Conservation (phyloP, 2,113 vertebrate species). For the Oryzias melastigma region DNA sequence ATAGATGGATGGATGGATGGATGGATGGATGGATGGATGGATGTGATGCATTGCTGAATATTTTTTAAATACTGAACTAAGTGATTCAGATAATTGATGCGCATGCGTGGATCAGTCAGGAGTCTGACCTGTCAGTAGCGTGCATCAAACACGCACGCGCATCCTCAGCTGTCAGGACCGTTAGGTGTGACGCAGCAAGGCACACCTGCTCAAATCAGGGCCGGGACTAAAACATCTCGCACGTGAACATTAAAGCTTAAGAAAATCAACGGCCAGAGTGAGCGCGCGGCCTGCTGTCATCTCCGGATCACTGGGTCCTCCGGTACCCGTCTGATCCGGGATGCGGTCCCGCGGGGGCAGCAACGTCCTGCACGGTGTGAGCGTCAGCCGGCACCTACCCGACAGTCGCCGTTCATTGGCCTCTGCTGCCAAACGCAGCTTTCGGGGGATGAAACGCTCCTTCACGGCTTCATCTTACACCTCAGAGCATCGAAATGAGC, state of each 20-base stretch:
- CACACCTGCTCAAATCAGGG: too few species aligned
- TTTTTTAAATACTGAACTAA: too few species aligned
- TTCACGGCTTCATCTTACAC: slow-evolving; percentile 27
- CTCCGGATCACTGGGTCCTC: background rate
- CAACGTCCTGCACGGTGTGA: slow-evolving; percentile 9
- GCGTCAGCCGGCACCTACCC: slow-evolving; percentile 29
- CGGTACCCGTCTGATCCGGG: background rate
- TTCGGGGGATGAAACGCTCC: background rate
- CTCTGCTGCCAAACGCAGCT: background rate
- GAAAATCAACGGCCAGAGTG: background rate
- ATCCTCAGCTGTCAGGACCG: too few species aligned
- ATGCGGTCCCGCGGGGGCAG: background rate
- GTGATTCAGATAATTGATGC: too few species aligned
- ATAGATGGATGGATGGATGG: too few species aligned
- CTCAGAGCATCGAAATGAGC: background rate
- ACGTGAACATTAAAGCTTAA: background rate
- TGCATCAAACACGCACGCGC: too few species aligned
- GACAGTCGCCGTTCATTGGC: slow-evolving; percentile 26
- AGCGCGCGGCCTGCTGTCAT: background rate
- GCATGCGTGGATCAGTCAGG: too few species aligned
- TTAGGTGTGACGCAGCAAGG: too few species aligned
- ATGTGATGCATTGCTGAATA: too few species aligned
- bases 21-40: too few species aligned
- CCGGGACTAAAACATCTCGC: too few species aligned
- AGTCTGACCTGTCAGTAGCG: too few species aligned